Evolutionary conservation across 2,888 invertebrate species (phyloP).

Genomic region (Hylaea fasciaria): DNA sequence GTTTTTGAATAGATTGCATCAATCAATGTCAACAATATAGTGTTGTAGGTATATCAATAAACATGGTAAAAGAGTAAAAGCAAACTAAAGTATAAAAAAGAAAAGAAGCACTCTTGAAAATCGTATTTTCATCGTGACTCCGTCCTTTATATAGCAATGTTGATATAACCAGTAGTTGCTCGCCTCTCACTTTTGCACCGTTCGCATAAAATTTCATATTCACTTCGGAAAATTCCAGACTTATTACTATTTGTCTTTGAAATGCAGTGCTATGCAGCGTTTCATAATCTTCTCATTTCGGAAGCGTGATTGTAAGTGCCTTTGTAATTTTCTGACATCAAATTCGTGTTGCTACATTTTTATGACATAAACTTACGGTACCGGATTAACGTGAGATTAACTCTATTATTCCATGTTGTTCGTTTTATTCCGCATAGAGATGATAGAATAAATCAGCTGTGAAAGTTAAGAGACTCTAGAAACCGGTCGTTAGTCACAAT

Average conservation of each 20-base stretch:
- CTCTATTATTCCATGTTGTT: too few species aligned
- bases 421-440: too few species aligned
- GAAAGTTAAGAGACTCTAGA: too few species aligned
- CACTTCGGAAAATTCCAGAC: slow-evolving; percentile 37
- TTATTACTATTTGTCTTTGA: slow-evolving; percentile 48
- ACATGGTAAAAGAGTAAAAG: background rate
- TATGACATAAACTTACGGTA: too few species aligned
- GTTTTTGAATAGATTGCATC: too few species aligned
- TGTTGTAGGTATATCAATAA: too few species aligned
- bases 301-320: background rate
- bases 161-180: slow-evolving; percentile 39
- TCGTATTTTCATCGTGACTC: slow-evolving; percentile 5
- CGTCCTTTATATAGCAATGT: slow-evolving; percentile 26
- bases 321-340: slow-evolving; percentile 1
- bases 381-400: too few species aligned
- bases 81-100: slow-evolving; percentile 6
- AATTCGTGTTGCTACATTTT: background rate
- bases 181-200: slow-evolving; percentile 29
- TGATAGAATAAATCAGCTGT: too few species aligned
- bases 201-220: slow-evolving; percentile 45
- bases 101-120: slow-evolving; percentile 2
- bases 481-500: too few species aligned
- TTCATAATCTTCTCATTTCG: slow-evolving; percentile 14
- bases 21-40: too few species aligned
- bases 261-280: slow-evolving; percentile 37